Evolutionary conservation across 37 sponge, comb jelly and placozoan genomes (phyloP), one percentile per base, ranked within the genome.

Genomic region (Petrosia ficiformis): DNA sequence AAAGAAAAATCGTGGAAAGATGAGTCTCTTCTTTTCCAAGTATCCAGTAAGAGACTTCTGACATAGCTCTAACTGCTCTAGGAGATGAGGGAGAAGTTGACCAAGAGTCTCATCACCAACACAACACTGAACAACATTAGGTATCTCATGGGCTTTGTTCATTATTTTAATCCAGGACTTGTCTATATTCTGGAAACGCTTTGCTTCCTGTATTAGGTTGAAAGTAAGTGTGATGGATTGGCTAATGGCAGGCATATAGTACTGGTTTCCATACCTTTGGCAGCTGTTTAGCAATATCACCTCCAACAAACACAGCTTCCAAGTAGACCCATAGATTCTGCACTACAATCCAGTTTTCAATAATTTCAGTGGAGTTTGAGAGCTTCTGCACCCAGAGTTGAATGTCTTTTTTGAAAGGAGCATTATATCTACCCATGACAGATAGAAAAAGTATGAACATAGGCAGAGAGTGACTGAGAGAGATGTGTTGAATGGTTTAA

Each of bases 241-340:
- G 14, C 54, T 14, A 19, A 14, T 48, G 8, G 54, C 14, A 14
- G 8, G 54, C 14, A 48, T 14, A 48, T 48, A 48, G 14, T 19
- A 48, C 54, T 48, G 26, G 4, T 8, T 1, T 29, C 28, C 14
- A 26, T 11, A 92, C 93, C 78, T 89, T 96, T 6, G 99, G 99
- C 60, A 99, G 88, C 71, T 99, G 99, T 75, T 96, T 99, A 70
- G 99, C 99, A 77, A 99, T 99, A 92, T 99, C 99, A 56, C 99
- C 99, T n/a, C 96, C 99, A 29, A 99, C 99, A 83, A 99, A 99
- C 71, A 99, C 99, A 37, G 99, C 99, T 72, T 99, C 99, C 68
- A 99, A 85, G 92, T 99, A 99, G n/a, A 99, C 87, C 99, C 99
- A 99, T 39, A 99, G 87, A 80, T 99, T 99, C 77, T 99, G 99